Percentiles rank a stretch among this genome's conserved stretches.
These are phyloP conservation scores for Stegana nigrithorax DNA, from an alignment of 2,888 invertebrate genomes.

Conservation along the genomic window DNA sequence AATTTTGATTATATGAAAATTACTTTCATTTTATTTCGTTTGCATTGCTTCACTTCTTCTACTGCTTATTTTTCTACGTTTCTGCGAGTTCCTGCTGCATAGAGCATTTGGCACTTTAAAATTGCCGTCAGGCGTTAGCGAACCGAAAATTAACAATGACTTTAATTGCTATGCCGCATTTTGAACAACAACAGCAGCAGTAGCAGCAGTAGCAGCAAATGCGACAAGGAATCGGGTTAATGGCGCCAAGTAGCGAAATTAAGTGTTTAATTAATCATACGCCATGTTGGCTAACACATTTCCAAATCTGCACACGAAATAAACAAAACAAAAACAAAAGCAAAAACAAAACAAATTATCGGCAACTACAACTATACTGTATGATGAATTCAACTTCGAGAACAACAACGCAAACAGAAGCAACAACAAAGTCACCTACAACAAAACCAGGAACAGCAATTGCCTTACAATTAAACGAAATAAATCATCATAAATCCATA, in stretches of 20 bases:
- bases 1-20: constrained; percentile 32
- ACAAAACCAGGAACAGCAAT: background rate
- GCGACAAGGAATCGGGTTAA: background rate
- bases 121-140: background rate
- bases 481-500: constrained; percentile 30
- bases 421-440: background rate
- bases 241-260: background rate
- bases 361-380: no score
- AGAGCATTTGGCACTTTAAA: background rate
- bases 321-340: background rate
- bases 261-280: constrained; percentile 40
- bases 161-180: no score
- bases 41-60: constrained; percentile 18
- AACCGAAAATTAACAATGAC: no score
- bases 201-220: background rate
- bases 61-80: no score
- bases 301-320: background rate
- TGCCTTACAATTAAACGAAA: constrained; percentile 16
- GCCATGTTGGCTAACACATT: constrained; percentile 21
- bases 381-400: no score
- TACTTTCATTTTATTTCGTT: constrained; percentile 6
- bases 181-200: no score
- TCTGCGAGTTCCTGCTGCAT: background rate
- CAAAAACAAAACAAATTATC: background rate
- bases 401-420: background rate